Conservation (phyloP, 2,797 vertebrate genomes). For the Percopsis omiscomaycus region DNA sequence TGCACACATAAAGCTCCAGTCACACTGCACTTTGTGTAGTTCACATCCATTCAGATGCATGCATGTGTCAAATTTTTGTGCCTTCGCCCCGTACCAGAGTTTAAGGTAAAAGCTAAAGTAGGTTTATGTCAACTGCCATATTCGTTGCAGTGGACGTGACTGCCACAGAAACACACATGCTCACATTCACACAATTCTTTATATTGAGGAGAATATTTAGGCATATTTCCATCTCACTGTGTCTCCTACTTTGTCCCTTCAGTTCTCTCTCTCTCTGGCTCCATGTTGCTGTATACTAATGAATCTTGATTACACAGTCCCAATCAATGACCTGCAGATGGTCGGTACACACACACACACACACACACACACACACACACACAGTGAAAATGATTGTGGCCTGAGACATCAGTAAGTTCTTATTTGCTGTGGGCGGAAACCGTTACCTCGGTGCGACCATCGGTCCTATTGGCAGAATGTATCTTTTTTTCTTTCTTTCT, state of each 20-base stretch:
- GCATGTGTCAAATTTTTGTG: too few species aligned
- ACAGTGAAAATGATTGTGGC: conserved; percentile 38
- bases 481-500: too few species aligned
- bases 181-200: too few species aligned
- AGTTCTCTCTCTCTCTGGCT: neutral
- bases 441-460: conserved; percentile 33
- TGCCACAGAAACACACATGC: too few species aligned
- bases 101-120: too few species aligned
- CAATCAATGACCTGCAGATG: conserved; percentile 40
- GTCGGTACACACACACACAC: conserved; percentile 19
- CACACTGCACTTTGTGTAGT: too few species aligned
- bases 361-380: conserved; percentile 27
- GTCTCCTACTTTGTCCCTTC: neutral
- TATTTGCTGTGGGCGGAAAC: conserved; percentile 39
- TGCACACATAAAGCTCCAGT: conserved; percentile 4
- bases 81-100: too few species aligned
- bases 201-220: too few species aligned
- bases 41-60: too few species aligned
- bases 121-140: too few species aligned
- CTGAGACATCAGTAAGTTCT: conserved; percentile 34
- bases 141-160: too few species aligned
- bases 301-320: conserved; percentile 42
- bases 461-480: too few species aligned
- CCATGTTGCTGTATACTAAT: conserved; percentile 16
- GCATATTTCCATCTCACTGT: neutral